Base-by-base conservation (phyloP, 1,140 invertebrate species). In the Amyelois transitella region DNA sequence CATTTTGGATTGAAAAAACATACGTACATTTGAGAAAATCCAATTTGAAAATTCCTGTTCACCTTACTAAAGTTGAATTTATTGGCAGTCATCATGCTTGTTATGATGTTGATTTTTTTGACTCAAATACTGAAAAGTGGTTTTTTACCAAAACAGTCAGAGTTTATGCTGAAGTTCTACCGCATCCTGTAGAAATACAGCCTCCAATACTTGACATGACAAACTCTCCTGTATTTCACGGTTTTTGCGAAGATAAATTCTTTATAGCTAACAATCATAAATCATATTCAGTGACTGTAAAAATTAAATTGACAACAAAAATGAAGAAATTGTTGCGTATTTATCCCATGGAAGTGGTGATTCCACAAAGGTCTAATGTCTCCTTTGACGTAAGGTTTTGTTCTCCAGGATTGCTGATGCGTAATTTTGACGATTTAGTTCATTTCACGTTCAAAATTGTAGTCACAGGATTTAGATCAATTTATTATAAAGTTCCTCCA, bases 361-460 rank as follows among this genome's bases (percentile, higher is more conserved):
- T 87, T 19, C 63, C 63, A 12, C 43, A 60, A 18, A 53, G 47
- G 24, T 66, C 71, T 1, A 69, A 49, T 43, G 60, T 60, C 0
- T 52, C 45, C 12, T 76, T 81, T 60, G 12, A 60, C 20, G 71
- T 86, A 1, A 68, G 22, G 25, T 60, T 69, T 19, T 83, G 78
- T 60, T 66, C 69, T 17, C 45, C 45, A 5, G 10, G 45, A 4
- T 20, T 48, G 2, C 0, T 48, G n/a, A 19, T 2, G 19, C 2
- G 21, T 0, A 21, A 20, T 28, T 44, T 6, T 1, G 54, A 81
- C 6, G 65, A 75, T 32, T 61, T 72, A 38, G 74, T 70, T n/a
- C 69, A 81, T 72, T 82, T 87, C 54, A 81, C 74, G 6, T 55
- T 87, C 17, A 75, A 87, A 72, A 77, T 87, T 60, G 55, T 72